Percentiles rank a stretch among this genome's conserved stretches.
Conservation (phyloP, 1,140 invertebrate species). For the Bombus superbus region DNA sequence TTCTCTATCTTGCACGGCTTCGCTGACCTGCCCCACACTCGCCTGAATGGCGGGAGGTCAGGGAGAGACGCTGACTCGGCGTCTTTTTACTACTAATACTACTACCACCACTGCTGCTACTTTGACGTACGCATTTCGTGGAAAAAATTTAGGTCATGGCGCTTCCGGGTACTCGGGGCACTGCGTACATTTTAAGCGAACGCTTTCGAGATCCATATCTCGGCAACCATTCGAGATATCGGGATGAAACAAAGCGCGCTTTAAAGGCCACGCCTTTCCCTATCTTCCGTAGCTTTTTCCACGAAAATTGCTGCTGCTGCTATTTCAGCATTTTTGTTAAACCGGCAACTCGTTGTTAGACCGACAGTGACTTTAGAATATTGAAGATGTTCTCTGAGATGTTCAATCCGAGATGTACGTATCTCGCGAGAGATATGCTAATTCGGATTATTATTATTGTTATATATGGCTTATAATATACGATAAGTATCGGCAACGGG, state of each 20-base stretch:
- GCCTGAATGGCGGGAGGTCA: not conserved
- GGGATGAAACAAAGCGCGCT: not conserved
- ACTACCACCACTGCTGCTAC: not conserved
- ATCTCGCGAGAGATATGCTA: not conserved
- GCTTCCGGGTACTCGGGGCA: not conserved
- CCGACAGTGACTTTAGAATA: not conserved
- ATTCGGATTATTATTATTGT: not conserved
- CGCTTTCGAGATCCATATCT: not conserved
- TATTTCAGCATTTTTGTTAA: not conserved
- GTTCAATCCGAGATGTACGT: not conserved
- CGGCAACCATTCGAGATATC: not conserved
- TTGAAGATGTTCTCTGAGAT: not conserved
- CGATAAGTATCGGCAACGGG: no score
- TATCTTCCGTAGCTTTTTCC: not conserved
- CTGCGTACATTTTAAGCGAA: not conserved
- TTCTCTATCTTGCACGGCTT: rapidly evolving
- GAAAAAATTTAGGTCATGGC: constrained; percentile 1
- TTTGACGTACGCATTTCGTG: not conserved
- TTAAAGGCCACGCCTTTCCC: not conserved
- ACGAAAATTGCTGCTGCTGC: not conserved
- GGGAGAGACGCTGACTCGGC: not conserved
- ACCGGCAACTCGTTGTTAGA: not conserved
- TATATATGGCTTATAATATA: no score
- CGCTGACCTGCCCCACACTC: not conserved
- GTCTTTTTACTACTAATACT: not conserved